A percentile compares a stretch with the other conserved stretches of the same genome.
phyloP scores from a whole-genome alignment of 2,113 vertebrate species.

The Setophaga kirtlandii region DNA sequence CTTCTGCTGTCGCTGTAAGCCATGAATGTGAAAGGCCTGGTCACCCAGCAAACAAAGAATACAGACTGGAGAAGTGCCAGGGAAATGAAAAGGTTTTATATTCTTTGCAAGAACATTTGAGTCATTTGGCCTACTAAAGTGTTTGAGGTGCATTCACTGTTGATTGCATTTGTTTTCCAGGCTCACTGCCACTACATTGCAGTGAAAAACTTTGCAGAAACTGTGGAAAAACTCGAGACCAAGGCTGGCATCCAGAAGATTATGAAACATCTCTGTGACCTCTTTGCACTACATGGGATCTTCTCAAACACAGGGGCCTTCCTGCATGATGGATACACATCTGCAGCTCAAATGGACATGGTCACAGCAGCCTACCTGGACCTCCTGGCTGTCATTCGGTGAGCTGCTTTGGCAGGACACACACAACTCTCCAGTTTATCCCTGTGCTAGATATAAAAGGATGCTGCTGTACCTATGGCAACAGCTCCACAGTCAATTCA shows the following conservation, averaged over 20 bases:
- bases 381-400: constrained; percentile 75
- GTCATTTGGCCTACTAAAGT: constrained; percentile 28
- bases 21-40: constrained; percentile 6
- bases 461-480: constrained; percentile 26
- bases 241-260: constrained; percentile 68
- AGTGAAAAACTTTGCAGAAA: constrained; percentile 73
- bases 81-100: constrained; percentile 52
- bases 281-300: constrained; percentile 75
- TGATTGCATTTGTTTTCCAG: constrained; percentile 64
- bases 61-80: constrained; percentile 10
- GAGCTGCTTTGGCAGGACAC: constrained; percentile 32
- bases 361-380: constrained; percentile 70
- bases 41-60: constrained; percentile 21
- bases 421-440: not conserved
- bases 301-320: constrained; percentile 70
- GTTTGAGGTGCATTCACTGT: constrained; percentile 18
- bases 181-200: constrained; percentile 75
- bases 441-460: not conserved
- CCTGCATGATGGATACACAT: constrained; percentile 70
- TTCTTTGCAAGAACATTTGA: constrained; percentile 2
- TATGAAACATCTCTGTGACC: constrained; percentile 76
- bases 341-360: constrained; percentile 73
- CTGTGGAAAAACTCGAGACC: constrained; percentile 53
- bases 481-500: constrained; percentile 7
- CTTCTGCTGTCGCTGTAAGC: not conserved